Percentiles rank a stretch among this genome's conserved stretches.
Evolutionary conservation across 2,888 invertebrate species (phyloP).

Genomic region (Anticlea derivata): DNA sequence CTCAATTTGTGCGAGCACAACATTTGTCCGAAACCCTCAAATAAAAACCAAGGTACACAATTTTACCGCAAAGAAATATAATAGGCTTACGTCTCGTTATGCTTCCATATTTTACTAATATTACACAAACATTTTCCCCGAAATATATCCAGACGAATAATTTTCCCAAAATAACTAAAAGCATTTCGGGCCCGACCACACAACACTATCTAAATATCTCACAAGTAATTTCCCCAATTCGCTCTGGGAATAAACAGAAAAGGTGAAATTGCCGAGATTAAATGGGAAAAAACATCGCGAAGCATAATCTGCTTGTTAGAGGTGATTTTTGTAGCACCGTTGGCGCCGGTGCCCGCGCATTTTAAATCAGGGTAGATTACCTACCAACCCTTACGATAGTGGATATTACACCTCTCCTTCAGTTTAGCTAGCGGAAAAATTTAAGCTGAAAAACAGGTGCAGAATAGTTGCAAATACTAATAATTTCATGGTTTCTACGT

Average conservation of each 20-base stretch:
- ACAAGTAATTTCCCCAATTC: neutral
- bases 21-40: neutral
- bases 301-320: conserved; percentile 35
- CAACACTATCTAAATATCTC: conserved; percentile 1
- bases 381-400: conserved; percentile 29
- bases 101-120: neutral
- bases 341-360: conserved; percentile 27
- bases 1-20: conserved; percentile 1
- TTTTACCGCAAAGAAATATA: neutral
- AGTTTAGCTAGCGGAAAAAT: conserved; percentile 2
- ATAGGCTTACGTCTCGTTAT: neutral
- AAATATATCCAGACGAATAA: too few relatives aligned
- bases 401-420: conserved; percentile 22
- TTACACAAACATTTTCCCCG: neutral
- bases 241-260: neutral
- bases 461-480: too few relatives aligned
- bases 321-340: conserved; percentile 27
- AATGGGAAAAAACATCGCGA: conserved; percentile 24
- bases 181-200: neutral
- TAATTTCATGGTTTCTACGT: too few relatives aligned
- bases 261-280: conserved; percentile 19
- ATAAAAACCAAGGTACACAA: too few relatives aligned
- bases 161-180: neutral
- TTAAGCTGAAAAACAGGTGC: neutral
- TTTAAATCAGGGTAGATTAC: conserved; percentile 32